Base-by-base conservation (phyloP, 2,888 invertebrate species). In the Cataglyphis altisquamis region DNA sequence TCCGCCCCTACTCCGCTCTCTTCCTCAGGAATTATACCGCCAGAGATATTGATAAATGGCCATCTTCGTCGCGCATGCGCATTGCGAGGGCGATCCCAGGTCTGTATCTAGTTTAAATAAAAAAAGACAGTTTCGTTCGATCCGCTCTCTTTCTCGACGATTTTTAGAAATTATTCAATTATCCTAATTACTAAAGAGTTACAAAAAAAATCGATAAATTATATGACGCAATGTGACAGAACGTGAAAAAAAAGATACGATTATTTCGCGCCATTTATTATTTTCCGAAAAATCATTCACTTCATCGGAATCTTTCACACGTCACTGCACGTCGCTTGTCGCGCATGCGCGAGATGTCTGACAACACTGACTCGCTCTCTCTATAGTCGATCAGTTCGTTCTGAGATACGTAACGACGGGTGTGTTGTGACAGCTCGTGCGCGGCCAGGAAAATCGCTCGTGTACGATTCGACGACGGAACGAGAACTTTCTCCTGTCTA, bases 1-100 rank as follows among this genome's bases (percentile, higher is more conserved):
- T 74, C 91, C 92, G 87, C 86, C 86, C 85, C 85, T 89, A 85
- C 89, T 82, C 63, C 66, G 29, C 39, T 48, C 68, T 18, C 72
- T 52, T n/a, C 52, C 8, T 87, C 60, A 55, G 21, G 52, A 77
- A 77, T 67, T 67, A n/a, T 52, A 39, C 39, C 68, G 32, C 48
- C 21, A 9, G 36, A 21, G 29, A 62, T 12, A 41, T 29, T 21
- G 29, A 4, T 21, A 10, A 60, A 60, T 25, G 36, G 12, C 36
- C 10, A 18, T 82, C 48, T 25, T 36, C 1, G 4, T 29, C 25
- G n/a, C 68, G 45, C 75, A 25, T 52, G 67, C 32, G 75, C 67
- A 10, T 3, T 39, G 10, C 10, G 36, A 39, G 9, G 41, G 63
- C n/a, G 29, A 6, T 41, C 15, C 25, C 39, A 72, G 3, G 10